A percentile compares a stretch with the other conserved stretches of the same genome.
Conservation (phyloP, 2,113 vertebrate species). For the Labeo rohita region DNA sequence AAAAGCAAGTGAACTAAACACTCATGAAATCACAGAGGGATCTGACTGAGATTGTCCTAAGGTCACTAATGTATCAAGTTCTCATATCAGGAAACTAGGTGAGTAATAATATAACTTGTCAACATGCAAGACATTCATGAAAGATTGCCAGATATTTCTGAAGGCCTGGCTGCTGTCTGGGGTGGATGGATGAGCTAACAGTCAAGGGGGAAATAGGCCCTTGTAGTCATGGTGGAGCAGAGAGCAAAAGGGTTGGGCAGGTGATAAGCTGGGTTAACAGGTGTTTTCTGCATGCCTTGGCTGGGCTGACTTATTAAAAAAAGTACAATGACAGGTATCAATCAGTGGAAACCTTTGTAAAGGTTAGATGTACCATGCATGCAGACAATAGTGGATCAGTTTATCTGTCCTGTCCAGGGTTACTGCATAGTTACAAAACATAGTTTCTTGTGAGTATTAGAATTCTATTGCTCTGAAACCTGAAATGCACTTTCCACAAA, state of each 20-base stretch:
- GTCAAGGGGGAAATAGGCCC: background rate
- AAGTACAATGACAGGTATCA: constrained; percentile 3
- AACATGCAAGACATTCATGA: background rate
- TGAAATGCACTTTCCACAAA: too few species aligned
- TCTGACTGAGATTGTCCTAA: background rate
- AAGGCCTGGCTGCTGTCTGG: background rate
- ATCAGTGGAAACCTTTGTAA: background rate
- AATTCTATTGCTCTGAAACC: too few species aligned
- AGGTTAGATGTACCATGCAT: background rate
- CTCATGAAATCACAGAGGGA: background rate
- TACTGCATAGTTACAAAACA: background rate
- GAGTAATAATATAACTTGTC: constrained; percentile 8
- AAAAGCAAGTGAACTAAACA: background rate
- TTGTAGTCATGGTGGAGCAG: background rate
- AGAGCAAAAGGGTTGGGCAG: background rate
- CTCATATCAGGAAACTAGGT: background rate
- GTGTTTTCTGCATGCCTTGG: constrained; percentile 26
- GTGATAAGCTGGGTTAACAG: constrained; percentile 22
- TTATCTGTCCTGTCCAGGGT: background rate
- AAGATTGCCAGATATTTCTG: background rate
- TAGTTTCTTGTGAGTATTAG: too few species aligned
- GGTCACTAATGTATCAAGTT: constrained; percentile 12
- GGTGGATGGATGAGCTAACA: background rate
- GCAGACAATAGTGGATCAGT: background rate
- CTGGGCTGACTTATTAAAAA: background rate